Percentiles rank a stretch among this genome's conserved stretches.
Evolutionary conservation across 2,888 invertebrate genomes (phyloP).

Genomic region (Lumbricus terrestris): DNA sequence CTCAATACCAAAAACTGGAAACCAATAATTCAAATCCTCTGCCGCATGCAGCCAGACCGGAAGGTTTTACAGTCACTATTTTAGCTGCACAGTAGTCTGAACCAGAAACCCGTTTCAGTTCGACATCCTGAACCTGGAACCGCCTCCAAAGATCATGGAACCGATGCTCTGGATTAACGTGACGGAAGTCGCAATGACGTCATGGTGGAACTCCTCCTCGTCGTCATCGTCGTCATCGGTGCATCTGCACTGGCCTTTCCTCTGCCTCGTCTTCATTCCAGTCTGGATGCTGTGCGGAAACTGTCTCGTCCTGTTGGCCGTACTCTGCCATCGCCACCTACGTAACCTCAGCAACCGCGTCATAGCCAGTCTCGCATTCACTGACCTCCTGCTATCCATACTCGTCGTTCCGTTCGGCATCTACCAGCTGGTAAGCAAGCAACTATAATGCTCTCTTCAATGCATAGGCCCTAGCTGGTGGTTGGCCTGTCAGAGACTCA

Average conservation of each 20-base stretch:
- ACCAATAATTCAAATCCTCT: not conserved
- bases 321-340: conserved; percentile 30
- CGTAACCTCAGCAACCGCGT: conserved; percentile 40
- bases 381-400: conserved; percentile 39
- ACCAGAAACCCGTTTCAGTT: not conserved
- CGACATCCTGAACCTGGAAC: not conserved
- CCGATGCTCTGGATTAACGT: not conserved
- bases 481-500: not conserved
- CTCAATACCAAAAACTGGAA: not conserved
- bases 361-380: conserved; percentile 39
- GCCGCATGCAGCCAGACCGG: not conserved
- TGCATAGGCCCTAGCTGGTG: no score
- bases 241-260: conserved; percentile 25
- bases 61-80: not conserved
- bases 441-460: no score
- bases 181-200: not conserved
- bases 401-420: conserved; percentile 39
- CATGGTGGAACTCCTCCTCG: not conserved
- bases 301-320: conserved; percentile 36
- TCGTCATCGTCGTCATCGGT: not conserved
- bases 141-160: not conserved
- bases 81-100: not conserved
- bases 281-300: conserved; percentile 38
- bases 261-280: conserved; percentile 32
- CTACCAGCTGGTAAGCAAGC: conserved; percentile 38